Evolutionary conservation across 2,797 vertebrate species (phyloP).

Genomic region (Bovichtus diacanthus): DNA sequence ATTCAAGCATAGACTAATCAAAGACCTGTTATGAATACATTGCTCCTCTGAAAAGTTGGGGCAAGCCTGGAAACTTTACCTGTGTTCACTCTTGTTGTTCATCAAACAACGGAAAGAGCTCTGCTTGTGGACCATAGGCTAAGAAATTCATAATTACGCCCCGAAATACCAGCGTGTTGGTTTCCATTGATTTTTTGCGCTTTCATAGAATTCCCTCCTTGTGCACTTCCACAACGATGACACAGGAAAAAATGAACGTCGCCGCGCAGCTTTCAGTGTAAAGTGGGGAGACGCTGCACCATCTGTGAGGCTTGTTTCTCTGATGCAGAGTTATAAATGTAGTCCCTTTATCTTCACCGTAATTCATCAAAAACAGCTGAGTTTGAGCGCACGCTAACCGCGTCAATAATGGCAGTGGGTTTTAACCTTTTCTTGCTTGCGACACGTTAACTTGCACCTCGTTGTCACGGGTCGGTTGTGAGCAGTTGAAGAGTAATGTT

Average conservation of each 20-base stretch:
- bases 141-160: neutral
- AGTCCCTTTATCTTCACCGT: constrained; percentile 23
- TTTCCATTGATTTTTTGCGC: neutral
- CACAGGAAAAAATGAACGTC: neutral
- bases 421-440: constrained; percentile 6
- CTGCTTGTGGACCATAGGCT: neutral
- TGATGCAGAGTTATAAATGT: constrained; percentile 19
- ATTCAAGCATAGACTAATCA: constrained; percentile 49
- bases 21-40: constrained; percentile 34
- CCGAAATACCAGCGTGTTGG: neutral
- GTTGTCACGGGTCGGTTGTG: constrained; percentile 14
- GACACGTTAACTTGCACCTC: constrained; percentile 9
- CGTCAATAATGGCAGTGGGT: constrained; percentile 27
- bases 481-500: constrained; percentile 38
- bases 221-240: constrained; percentile 8
- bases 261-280: constrained; percentile 12
- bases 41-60: constrained; percentile 34
- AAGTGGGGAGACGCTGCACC: neutral
- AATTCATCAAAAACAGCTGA: constrained; percentile 36
- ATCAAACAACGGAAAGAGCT: constrained; percentile 2
- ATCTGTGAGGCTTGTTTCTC: constrained; percentile 8
- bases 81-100: constrained; percentile 9
- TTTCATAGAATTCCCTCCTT: neutral
- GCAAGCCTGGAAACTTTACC: constrained; percentile 39
- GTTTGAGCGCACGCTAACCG: constrained; percentile 35